Conservation (phyloP, 2,797 vertebrate genomes). For the Tarsius wallacei region DNA sequence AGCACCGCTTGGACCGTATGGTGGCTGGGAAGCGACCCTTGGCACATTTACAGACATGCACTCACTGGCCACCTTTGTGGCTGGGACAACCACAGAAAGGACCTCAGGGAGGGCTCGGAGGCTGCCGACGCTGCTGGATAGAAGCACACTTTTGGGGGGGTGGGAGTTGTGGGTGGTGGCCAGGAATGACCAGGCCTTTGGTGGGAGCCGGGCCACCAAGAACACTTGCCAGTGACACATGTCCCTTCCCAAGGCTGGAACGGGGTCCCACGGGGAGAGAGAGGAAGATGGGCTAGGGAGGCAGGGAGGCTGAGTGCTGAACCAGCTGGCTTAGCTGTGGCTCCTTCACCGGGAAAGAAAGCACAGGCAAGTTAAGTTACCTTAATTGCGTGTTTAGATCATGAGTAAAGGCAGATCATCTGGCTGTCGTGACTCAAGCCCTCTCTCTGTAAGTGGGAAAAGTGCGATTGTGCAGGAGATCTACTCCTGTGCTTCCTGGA, state of each 20-base stretch:
- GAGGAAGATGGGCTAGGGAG: rapidly evolving
- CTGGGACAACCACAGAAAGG: background rate
- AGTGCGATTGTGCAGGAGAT: background rate
- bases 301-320: background rate
- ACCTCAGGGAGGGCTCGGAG: background rate
- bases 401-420: background rate
- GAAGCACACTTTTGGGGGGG: background rate
- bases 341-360: conserved; percentile 41
- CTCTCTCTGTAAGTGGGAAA: background rate
- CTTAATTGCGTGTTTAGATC: conserved; percentile 22
- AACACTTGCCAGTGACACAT: background rate
- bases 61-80: background rate
- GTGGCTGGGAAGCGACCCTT: background rate
- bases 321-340: background rate
- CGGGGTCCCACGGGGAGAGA: background rate
- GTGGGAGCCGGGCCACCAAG: background rate
- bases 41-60: background rate
- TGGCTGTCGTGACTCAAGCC: background rate
- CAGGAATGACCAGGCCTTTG: background rate
- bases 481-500: background rate
- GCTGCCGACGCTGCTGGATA: background rate
- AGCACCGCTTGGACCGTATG: background rate
- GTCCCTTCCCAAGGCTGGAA: rapidly evolving
- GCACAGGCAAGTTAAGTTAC: background rate
- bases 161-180: background rate